phyloP scores from a whole-genome alignment of 2,113 vertebrate genomes.

The Cercocebus atys region DNA sequence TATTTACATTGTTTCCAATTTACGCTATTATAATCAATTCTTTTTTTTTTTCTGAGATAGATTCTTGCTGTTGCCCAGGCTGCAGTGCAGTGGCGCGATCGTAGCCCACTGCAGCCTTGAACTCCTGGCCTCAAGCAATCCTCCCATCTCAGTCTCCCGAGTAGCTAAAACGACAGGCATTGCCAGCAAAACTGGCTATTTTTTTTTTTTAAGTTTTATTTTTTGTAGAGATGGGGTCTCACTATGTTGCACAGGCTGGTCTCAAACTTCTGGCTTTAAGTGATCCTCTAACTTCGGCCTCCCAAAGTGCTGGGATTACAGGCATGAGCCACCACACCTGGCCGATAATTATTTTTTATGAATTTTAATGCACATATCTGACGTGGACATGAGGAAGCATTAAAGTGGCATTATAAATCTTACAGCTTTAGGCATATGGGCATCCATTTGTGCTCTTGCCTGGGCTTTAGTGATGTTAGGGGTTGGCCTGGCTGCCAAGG shows the following conservation, averaged over 20 bases:
- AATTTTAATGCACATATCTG: not conserved
- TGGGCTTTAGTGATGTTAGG: not conserved
- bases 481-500: not conserved
- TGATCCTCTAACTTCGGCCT: not conserved
- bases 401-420: not conserved
- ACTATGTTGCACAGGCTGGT: not conserved
- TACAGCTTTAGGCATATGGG: not conserved
- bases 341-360: not conserved
- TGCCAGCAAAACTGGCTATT: not conserved
- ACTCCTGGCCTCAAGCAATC: not conserved
- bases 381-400: not conserved
- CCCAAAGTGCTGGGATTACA: not conserved
- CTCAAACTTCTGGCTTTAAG: not conserved
- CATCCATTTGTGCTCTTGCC: not conserved
- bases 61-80: not conserved
- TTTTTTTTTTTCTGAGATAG: not conserved
- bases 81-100: not conserved
- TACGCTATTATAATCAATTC: not conserved
- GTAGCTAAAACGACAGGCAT: not conserved
- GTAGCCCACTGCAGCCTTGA: not conserved
- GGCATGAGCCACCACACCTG: not conserved
- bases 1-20: not conserved
- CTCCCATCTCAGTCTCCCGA: not conserved
- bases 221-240: not conserved
- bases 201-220: not conserved